A percentile compares a stretch with the other conserved stretches of the same genome.
phyloP scores from a whole-genome alignment of 2,797 vertebrate genomes.

The Crocidura indochinensis region DNA sequence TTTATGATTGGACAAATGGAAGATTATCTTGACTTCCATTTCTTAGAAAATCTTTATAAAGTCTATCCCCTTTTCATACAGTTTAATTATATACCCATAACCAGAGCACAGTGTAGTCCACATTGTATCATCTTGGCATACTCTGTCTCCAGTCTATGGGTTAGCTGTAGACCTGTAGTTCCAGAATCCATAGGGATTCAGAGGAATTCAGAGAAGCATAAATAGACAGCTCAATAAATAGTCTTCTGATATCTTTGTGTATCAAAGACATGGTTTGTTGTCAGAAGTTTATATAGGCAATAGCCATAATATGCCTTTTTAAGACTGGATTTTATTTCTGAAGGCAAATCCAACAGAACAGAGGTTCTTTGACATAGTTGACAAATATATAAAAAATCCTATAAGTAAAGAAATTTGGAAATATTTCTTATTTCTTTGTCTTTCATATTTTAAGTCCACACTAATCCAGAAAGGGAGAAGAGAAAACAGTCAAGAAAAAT shows the following conservation, averaged over 20 bases:
- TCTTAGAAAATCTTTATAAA: conserved; percentile 39
- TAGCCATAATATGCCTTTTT: background rate
- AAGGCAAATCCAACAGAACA: background rate
- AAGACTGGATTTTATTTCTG: background rate
- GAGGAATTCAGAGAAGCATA: background rate
- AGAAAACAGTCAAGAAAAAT: conserved; percentile 16
- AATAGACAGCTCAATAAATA: background rate
- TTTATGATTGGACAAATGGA: conserved; percentile 35
- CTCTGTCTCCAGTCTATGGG: background rate
- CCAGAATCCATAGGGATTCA: background rate
- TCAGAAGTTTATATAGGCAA: background rate
- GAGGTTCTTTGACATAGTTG: background rate
- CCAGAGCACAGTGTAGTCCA: background rate
- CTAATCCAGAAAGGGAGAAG: background rate
- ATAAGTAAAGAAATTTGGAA: conserved; percentile 15
- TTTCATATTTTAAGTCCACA: background rate
- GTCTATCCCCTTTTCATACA: background rate
- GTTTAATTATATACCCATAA: conserved; percentile 14
- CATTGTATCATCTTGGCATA: fast-evolving
- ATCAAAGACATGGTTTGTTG: background rate
- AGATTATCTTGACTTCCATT: conserved; percentile 46
- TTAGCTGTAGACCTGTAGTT: background rate
- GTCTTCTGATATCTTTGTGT: background rate
- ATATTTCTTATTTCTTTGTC: background rate
- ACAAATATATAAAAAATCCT: background rate